Base-by-base conservation (phyloP, 2,113 vertebrate genomes). In the Arothron firmamentum region DNA sequence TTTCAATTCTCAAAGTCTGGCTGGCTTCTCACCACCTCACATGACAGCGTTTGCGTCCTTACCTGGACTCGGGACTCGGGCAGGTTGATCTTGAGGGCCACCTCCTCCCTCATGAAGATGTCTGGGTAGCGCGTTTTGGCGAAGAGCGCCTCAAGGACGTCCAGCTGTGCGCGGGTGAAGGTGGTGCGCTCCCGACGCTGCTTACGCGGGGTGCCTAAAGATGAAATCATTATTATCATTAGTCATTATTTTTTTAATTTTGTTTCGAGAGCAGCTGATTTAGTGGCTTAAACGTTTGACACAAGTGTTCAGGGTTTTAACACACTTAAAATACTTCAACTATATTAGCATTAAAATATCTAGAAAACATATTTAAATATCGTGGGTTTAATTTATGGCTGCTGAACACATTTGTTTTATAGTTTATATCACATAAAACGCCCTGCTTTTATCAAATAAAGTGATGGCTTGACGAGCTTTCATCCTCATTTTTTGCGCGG, bases 101-200 rank as follows among this genome's bases (percentile, higher is more conserved):
- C 93, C 65, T 94, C 93, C 65, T 94, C 93, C 16, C 93, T 85
- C 93, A 94, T 94, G 82, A 94, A 94, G 82, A 94, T 94, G 72
- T 94, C 93, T 1, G 93, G 93, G 72, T 94, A 94, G 25, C 93
- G 91, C 0, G 93, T 94, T 89, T 94, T 94, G 70, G 92, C 83
- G 57, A 94, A 94, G 51, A 94, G 88, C 17, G 92, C 87, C 82
- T 94, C 93, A 47, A 94, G 75, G 70, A 94, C 92, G 62, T 94
- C 93, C 59, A 94, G 90, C 85, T 94, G 93, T 3, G 93, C 93
- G 9, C 93, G 90, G 0, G 92, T 94, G 65, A 94, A 94, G 2
- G 93, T 94, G n/a, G 93, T 94, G 61, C 93, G 87, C 70, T 94
- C 93, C 13, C 93, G 86, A 21, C 93, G 90, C 70, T 94, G 93